phyloP scores from a whole-genome alignment of 2,113 vertebrate species.

The Pandion haliaetus region DNA sequence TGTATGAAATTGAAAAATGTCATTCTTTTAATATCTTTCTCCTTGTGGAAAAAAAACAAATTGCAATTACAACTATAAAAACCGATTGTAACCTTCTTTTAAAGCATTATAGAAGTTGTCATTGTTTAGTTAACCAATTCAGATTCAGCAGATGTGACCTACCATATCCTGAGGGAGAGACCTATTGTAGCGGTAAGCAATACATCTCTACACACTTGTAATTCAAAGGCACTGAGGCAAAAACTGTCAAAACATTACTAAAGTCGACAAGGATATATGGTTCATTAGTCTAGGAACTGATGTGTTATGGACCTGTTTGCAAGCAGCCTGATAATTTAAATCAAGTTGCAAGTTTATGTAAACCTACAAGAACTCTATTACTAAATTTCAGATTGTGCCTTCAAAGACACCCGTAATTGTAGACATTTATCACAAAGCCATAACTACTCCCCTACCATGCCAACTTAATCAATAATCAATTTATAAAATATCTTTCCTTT shows the following conservation, averaged over 20 bases:
- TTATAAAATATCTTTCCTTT: conserved; percentile 43
- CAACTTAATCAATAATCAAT: conserved; percentile 55
- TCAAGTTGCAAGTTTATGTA: conserved; percentile 52
- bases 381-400: conserved; percentile 54
- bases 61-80: not conserved
- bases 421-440: conserved; percentile 3
- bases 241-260: conserved; percentile 74
- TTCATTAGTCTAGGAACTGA: conserved; percentile 73
- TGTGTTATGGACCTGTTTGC: conserved; percentile 59
- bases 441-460: not conserved
- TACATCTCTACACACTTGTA: conserved; percentile 53
- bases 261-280: conserved; percentile 64
- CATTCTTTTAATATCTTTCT: conserved; percentile 20
- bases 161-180: conserved; percentile 44
- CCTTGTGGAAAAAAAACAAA: not conserved
- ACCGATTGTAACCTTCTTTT: not conserved
- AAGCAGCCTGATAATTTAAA: conserved; percentile 73
- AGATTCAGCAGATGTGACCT: conserved; percentile 54
- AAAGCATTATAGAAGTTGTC: not conserved
- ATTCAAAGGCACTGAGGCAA: conserved; percentile 72
- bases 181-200: conserved; percentile 20
- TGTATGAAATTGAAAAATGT: not conserved
- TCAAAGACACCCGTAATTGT: not conserved
- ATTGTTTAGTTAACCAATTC: conserved; percentile 63
- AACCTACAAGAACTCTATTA: conserved; percentile 9